phyloP scores from a whole-genome alignment of 1,140 invertebrate species.

The Gryllus bimaculatus region DNA sequence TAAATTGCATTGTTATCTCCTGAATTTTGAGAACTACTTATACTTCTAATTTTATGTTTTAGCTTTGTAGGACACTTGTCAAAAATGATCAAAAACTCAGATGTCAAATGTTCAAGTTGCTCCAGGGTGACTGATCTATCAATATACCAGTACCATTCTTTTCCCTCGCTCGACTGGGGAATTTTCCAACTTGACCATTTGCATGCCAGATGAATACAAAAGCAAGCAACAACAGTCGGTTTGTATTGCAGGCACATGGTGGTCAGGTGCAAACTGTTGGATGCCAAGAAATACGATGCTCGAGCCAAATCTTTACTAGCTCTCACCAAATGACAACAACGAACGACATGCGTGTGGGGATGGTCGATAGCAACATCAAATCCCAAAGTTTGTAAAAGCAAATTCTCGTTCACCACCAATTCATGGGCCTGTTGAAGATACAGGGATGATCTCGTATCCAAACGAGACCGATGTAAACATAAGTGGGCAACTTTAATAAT shows the following conservation, averaged over 20 bases:
- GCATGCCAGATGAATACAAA: conserved; percentile 92
- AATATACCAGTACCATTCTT: conserved; percentile 90
- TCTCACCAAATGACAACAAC: conserved; percentile 88
- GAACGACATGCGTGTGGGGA: conserved; percentile 92
- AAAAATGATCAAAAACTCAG: conserved; percentile 77
- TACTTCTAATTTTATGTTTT: conserved; percentile 65
- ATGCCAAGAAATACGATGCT: conserved; percentile 96
- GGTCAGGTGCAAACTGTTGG: conserved; percentile 90
- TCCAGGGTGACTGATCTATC: conserved; percentile 81
- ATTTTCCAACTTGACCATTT: conserved; percentile 96
- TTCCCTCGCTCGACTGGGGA: conserved; percentile 81
- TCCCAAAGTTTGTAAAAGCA: conserved; percentile 88
- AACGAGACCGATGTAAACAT: conserved; percentile 53
- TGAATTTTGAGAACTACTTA: too few species aligned
- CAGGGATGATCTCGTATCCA: conserved; percentile 62
- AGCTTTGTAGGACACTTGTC: conserved; percentile 84
- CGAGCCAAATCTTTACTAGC: conserved; percentile 91
- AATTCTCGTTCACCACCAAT: conserved; percentile 90
- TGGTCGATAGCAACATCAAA: conserved; percentile 95
- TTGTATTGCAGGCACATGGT: conserved; percentile 94
- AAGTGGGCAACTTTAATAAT: conserved; percentile 83
- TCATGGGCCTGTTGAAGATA: conserved; percentile 73
- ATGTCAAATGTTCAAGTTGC: conserved; percentile 66
- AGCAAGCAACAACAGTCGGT: conserved; percentile 91
- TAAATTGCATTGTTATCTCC: too few species aligned